Conservation (phyloP, 2,113 vertebrate genomes). For the Gasterosteus aculeatus region DNA sequence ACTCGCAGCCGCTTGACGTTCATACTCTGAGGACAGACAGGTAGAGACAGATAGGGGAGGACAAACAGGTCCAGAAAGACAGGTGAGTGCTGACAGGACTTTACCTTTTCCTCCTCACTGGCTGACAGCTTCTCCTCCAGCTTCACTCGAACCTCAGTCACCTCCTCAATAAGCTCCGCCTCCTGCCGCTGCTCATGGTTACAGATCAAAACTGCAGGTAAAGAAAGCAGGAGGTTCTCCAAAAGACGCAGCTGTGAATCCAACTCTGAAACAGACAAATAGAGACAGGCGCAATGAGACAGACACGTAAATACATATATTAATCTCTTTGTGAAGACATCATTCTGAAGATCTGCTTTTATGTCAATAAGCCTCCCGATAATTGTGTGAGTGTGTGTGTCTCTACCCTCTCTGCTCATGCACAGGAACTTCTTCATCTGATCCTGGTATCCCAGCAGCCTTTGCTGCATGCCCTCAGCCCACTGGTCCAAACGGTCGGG, state of each 20-base stretch:
- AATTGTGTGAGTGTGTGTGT: neutral
- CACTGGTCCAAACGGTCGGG: conserved; percentile 57
- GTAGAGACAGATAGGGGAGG: neutral
- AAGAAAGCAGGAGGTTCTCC: conserved; percentile 26
- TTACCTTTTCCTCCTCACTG: conserved; percentile 52
- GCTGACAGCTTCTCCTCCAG: conserved; percentile 34
- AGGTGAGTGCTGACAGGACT: neutral
- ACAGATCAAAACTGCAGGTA: conserved; percentile 43
- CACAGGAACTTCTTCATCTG: conserved; percentile 46
- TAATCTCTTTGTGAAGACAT: neutral
- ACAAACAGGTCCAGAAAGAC: neutral
- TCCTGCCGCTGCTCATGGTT: conserved; percentile 37
- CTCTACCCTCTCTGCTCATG: conserved; percentile 54
- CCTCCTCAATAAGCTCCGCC: conserved; percentile 30
- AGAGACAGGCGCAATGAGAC: neutral
- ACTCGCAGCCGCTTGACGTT: conserved; percentile 35
- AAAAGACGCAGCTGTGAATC: conserved; percentile 42
- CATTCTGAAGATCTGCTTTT: neutral
- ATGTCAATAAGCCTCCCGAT: too few relatives aligned
- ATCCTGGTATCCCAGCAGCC: conserved; percentile 69
- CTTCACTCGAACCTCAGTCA: conserved; percentile 33
- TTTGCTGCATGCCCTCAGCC: conserved; percentile 53
- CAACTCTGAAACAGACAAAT: conserved; percentile 42
- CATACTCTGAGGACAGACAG: conserved; percentile 25
- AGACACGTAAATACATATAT: neutral